Percentiles rank a stretch among this genome's conserved stretches.
Conservation (phyloP, 2,888 invertebrate species). For the Patella depressa region DNA sequence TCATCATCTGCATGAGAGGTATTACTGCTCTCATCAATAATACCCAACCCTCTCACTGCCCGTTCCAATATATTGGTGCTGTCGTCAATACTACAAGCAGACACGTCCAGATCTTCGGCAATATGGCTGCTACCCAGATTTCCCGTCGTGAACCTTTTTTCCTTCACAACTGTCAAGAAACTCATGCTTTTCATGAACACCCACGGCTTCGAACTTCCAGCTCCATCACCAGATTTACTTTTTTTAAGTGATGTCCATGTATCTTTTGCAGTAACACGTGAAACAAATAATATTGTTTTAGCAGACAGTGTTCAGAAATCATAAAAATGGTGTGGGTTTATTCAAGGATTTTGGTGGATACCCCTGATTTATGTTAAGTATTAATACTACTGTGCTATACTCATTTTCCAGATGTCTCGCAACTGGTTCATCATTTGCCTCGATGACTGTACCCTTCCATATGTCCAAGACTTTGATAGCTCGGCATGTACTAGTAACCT, state of each 20-base stretch:
- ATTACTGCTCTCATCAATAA: conserved; percentile 6
- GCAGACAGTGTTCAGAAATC: conserved; percentile 14
- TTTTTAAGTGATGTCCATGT: conserved; percentile 19
- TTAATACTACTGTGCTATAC: conserved; percentile 16
- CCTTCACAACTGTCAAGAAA: too few species aligned
- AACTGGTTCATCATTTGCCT: conserved; percentile 22
- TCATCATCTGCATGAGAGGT: too few species aligned
- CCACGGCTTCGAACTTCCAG: too few species aligned
- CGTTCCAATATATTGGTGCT: conserved; percentile 9
- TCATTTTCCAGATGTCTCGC: conserved; percentile 19
- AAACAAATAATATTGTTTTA: conserved; percentile 16
- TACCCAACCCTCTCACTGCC: conserved; percentile 22
- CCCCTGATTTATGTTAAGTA: conserved; percentile 18
- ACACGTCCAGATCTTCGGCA: conserved; percentile 11
- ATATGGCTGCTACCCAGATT: conserved; percentile 17
- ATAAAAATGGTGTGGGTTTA: conserved; percentile 19
- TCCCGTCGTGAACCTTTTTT: too few species aligned
- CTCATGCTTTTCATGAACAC: too few species aligned
- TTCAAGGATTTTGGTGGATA: conserved; percentile 19
- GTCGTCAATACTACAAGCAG: not conserved
- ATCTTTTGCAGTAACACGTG: conserved; percentile 17
- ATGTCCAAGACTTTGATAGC: conserved; percentile 22
- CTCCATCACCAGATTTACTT: too few species aligned
- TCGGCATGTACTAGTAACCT: conserved; percentile 13
- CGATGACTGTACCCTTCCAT: conserved; percentile 24